Percentiles rank a stretch among this genome's conserved stretches.
These are phyloP conservation scores for Itoplectis maculator DNA, from an alignment of 2,888 invertebrate species.

Conservation along the genomic window DNA sequence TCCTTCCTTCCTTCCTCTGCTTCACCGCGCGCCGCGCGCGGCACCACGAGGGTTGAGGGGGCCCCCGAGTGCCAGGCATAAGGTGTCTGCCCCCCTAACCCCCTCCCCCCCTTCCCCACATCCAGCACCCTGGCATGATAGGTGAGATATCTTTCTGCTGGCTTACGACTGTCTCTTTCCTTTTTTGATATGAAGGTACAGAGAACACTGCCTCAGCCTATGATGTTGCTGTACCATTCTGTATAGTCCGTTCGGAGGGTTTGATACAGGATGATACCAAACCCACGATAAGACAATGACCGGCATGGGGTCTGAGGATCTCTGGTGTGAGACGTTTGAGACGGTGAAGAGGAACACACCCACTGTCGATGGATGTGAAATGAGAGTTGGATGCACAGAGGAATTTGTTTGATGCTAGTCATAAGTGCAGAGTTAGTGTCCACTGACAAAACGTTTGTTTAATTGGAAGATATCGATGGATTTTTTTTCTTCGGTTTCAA, in stretches of 20 bases:
- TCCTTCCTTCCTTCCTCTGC: constrained; percentile 59
- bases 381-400: constrained; percentile 11
- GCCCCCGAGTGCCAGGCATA: constrained; percentile 23
- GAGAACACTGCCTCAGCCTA: too few relatives aligned
- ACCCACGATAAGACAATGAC: constrained; percentile 56
- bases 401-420: constrained; percentile 32
- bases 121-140: constrained; percentile 45
- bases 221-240: neutral
- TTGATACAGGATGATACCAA: constrained; percentile 34
- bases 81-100: constrained; percentile 43
- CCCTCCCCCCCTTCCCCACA: too few relatives aligned
- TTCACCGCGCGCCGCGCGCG: constrained; percentile 48
- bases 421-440: neutral
- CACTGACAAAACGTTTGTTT: too few relatives aligned
- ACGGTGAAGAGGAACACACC: constrained; percentile 61
- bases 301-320: constrained; percentile 34
- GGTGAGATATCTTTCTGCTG: constrained; percentile 49
- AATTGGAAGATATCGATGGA: too few relatives aligned
- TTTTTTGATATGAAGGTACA: constrained; percentile 3
- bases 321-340: constrained; percentile 28
- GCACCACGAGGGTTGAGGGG: constrained; percentile 47
- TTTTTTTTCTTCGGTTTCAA: too few relatives aligned
- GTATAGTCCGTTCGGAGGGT: constrained; percentile 5
- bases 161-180: constrained; percentile 27
- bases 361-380: constrained; percentile 29